A percentile compares a stretch with the other conserved stretches of the same genome.
phyloP scores from a whole-genome alignment of 1,140 invertebrate species.

The Drosophila funebris region DNA sequence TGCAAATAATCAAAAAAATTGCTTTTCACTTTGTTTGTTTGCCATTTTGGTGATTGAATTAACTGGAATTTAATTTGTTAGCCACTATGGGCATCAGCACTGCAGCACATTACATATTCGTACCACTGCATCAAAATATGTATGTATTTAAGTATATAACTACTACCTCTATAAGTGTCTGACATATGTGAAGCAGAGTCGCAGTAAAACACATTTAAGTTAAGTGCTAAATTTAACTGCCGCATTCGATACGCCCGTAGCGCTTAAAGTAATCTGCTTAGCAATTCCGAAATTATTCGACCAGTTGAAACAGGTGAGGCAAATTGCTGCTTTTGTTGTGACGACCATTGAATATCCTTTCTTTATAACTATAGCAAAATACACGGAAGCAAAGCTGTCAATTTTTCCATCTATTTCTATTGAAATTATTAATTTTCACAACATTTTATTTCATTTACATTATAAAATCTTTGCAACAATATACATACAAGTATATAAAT shows the following conservation, averaged over 20 bases:
- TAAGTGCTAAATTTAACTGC: constrained; percentile 71
- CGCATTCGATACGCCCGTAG: constrained; percentile 67
- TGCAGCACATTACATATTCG: constrained; percentile 7
- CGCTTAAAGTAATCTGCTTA: constrained; percentile 72
- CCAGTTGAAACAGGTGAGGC: constrained; percentile 54
- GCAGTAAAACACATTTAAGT: constrained; percentile 41
- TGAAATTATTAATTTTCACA: too few relatives aligned
- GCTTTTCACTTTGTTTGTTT: constrained; percentile 20
- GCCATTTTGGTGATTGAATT: constrained; percentile 47
- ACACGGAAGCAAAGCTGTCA: too few relatives aligned
- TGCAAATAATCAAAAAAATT: constrained; percentile 61
- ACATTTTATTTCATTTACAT: too few relatives aligned
- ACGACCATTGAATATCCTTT: constrained; percentile 7
- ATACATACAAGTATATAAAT: too few relatives aligned
- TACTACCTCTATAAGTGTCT: constrained; percentile 3
- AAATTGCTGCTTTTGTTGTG: not conserved
- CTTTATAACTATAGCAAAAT: not conserved
- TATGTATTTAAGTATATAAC: not conserved
- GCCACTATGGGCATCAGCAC: constrained; percentile 13
- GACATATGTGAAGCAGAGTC: not conserved
- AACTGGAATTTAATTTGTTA: constrained; percentile 69
- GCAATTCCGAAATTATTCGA: constrained; percentile 66
- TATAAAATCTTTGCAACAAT: too few relatives aligned
- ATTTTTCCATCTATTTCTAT: too few relatives aligned
- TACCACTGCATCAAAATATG: not conserved